These are phyloP conservation scores for Miichthys miiuy DNA, from an alignment of 2,797 vertebrate species.

Conservation along the genomic window DNA sequence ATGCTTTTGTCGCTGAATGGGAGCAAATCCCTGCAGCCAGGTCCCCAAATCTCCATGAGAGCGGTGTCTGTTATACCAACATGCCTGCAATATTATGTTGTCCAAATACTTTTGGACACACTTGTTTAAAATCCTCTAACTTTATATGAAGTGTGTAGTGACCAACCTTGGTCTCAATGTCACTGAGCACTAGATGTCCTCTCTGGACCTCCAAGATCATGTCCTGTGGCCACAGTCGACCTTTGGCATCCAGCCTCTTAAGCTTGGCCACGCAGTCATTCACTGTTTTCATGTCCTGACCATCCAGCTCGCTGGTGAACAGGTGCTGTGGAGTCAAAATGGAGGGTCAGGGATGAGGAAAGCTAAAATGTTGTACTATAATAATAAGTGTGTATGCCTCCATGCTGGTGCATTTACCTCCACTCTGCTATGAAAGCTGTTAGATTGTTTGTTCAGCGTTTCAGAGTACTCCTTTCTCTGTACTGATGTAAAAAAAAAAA, in stretches of 20 bases:
- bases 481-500: slow-evolving; percentile 73
- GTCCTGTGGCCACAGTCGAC: slow-evolving; percentile 92
- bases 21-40: neutral
- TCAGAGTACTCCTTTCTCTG: slow-evolving; percentile 92
- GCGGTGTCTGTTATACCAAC: neutral
- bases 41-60: neutral
- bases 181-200: slow-evolving; percentile 85
- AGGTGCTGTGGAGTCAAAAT: slow-evolving; percentile 85
- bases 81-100: no score
- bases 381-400: neutral
- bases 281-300: slow-evolving; percentile 72
- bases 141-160: neutral
- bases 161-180: slow-evolving; percentile 93
- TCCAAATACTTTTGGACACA: neutral
- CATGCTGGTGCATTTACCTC: slow-evolving; percentile 84
- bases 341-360: slow-evolving; percentile 10
- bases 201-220: slow-evolving; percentile 88
- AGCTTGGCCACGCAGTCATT: slow-evolving; percentile 87
- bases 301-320: slow-evolving; percentile 88
- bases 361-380: neutral
- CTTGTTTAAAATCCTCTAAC: neutral
- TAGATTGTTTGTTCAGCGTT: slow-evolving; percentile 73
- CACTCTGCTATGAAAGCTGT: slow-evolving; percentile 86
- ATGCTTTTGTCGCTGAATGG: neutral
- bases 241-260: slow-evolving; percentile 86